A percentile compares a stretch with the other conserved stretches of the same genome.
Conservation (phyloP, 1,140 invertebrate genomes). For the Amphibalanus amphitrite region DNA sequence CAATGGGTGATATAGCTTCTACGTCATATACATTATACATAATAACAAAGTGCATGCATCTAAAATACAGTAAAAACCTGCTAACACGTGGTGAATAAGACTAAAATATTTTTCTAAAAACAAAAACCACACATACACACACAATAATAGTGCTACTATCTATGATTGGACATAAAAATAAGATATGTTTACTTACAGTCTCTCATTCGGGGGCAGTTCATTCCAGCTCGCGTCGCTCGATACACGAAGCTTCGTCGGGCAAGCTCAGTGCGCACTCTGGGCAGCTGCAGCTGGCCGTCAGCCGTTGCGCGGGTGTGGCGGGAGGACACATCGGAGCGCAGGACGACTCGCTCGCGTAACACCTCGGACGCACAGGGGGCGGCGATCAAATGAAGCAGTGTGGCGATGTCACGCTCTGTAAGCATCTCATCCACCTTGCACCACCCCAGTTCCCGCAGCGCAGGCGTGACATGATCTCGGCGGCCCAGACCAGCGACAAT, state of each 20-base stretch:
- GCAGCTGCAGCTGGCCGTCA: no score
- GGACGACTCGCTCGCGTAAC: background rate
- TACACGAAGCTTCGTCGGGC: no score
- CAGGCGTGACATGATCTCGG: background rate
- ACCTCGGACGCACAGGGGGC: background rate
- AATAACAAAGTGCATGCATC: background rate
- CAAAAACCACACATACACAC: background rate
- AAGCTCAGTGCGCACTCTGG: no score
- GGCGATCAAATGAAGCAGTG: background rate
- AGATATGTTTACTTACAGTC: no score
- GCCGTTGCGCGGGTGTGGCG: background rate
- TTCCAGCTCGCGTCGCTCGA: no score
- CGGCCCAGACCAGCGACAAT: background rate
- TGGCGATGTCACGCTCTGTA: background rate
- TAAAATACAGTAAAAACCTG: no score
- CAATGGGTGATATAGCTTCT: background rate
- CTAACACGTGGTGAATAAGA: no score
- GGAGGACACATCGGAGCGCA: background rate
- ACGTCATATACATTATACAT: background rate
- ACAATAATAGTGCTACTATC: no score
- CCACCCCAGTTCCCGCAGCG: background rate
- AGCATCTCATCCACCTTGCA: no score
- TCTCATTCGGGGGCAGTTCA: no score
- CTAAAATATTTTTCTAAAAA: background rate
- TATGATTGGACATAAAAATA: no score